phyloP scores from a whole-genome alignment of 2,888 invertebrate species.

The Apoda limacodes region DNA sequence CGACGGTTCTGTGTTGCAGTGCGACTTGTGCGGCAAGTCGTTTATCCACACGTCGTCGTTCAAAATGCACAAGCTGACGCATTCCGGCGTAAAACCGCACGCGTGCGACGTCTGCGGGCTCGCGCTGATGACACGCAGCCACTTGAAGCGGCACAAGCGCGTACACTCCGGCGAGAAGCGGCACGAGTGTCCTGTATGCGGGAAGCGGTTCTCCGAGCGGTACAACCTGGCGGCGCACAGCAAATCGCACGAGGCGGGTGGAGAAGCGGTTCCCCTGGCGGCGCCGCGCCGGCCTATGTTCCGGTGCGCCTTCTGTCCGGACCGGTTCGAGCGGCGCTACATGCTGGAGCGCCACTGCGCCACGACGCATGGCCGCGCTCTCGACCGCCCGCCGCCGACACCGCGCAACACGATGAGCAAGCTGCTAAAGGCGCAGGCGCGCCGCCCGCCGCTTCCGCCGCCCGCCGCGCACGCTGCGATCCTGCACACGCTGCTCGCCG shows the following conservation, averaged over 20 bases:
- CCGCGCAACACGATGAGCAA: constrained; percentile 66
- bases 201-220: constrained; percentile 71
- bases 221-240: constrained; percentile 57
- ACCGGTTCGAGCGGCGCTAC: constrained; percentile 57
- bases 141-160: constrained; percentile 75
- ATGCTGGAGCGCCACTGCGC: constrained; percentile 59
- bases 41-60: constrained; percentile 78
- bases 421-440: constrained; percentile 58
- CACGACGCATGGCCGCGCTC: constrained; percentile 47
- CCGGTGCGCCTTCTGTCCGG: constrained; percentile 55
- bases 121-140: constrained; percentile 73
- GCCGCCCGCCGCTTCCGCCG: constrained; percentile 19
- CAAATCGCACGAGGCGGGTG: constrained; percentile 42
- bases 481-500: constrained; percentile 9
- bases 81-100: constrained; percentile 72
- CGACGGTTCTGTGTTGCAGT: constrained; percentile 37
- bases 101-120: constrained; percentile 71
- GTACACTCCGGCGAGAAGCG: constrained; percentile 74
- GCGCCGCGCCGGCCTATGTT: constrained; percentile 39
- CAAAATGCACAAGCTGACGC: constrained; percentile 76
- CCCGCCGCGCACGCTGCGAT: too few relatives aligned
- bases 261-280: constrained; percentile 17
- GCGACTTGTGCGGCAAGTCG: constrained; percentile 73
- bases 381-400: constrained; percentile 57
- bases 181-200: constrained; percentile 68